Evolutionary conservation across 2,797 vertebrate species (phyloP), one percentile per base, ranked within the genome.

Genomic region (Poeciliopsis gracilis): DNA sequence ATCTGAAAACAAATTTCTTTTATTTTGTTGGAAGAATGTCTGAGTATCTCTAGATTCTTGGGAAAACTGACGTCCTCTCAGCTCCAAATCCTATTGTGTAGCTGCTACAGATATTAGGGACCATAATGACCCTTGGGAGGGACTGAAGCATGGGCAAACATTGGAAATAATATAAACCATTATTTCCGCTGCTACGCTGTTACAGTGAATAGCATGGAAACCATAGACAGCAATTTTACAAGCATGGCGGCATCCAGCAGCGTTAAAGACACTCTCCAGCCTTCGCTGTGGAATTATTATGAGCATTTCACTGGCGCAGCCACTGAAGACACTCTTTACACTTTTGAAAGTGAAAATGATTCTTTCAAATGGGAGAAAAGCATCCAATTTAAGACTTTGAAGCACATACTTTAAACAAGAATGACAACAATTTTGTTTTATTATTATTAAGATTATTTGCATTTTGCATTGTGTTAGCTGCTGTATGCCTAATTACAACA

Each of bases 121-220:
- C 72, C 73, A 73, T 74, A 84, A 82, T 85, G 84, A 86, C 89
- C 84, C 81, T 30, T 81, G 87, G 83, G 90, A 88, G 73, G 76
- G 79, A 84, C 23, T 83, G 80, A 77, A 79, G 80, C 86, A 79
- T 63, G 79, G 79, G 82, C 66, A 87, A 85, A 87, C 85, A 88
- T 43, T 69, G 61, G 53, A 81, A 82, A 84, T 84, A 88, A 83
- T 83, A 87, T 78, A 87, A 90, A 86, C 83, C 90, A 89, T 91
- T 89, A 77, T 84, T 82, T 72, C 55, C 55, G 53, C 86, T 79
- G 72, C 76, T 84, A 70, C 47, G 86, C 41, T 67, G 63, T 79
- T 82, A 55, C 82, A 87, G 49, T 53, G 77, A 79, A 81, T 74
- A 72, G 77, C 28, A 8, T 77, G 75, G 76, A 55, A 61, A 80